phyloP scores from a whole-genome alignment of 2,113 vertebrate species.

The Corythoichthys intestinalis region DNA sequence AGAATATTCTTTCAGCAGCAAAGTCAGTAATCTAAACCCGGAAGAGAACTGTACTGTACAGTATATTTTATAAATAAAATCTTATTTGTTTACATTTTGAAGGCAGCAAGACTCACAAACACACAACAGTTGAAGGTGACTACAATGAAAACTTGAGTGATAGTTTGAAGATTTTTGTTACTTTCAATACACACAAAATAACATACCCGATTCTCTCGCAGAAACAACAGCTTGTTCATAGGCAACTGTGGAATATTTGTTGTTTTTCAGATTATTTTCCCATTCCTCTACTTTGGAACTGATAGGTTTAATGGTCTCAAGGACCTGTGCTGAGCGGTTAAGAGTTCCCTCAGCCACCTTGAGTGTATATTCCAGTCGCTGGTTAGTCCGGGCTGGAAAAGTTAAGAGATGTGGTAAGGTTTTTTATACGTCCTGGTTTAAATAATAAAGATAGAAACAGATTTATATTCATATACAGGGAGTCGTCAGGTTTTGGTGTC shows the following conservation, averaged over 20 bases:
- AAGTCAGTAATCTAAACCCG: too few relatives aligned
- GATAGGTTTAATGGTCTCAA: constrained; percentile 76
- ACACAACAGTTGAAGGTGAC: background rate
- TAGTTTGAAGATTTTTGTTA: background rate
- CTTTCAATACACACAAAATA: background rate
- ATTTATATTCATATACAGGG: background rate
- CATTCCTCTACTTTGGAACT: constrained; percentile 76
- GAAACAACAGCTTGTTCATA: constrained; percentile 79
- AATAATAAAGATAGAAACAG: background rate
- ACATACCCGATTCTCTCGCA: constrained; percentile 84
- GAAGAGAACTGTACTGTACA: too few relatives aligned
- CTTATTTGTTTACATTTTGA: too few relatives aligned
- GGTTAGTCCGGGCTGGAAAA: constrained; percentile 69
- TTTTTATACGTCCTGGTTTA: background rate
- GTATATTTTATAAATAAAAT: too few relatives aligned
- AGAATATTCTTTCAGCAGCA: too few relatives aligned
- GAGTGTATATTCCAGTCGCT: constrained; percentile 76
- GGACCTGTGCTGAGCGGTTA: constrained; percentile 74
- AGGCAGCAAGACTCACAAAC: background rate
- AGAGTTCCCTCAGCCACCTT: constrained; percentile 71
- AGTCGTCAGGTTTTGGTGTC: too few relatives aligned
- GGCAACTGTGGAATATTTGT: constrained; percentile 75
- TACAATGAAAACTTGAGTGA: background rate
- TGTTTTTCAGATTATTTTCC: constrained; percentile 81
- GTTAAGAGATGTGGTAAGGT: background rate